phyloP scores from a whole-genome alignment of 2,113 vertebrate genomes.

The Thalassoma bifasciatum region DNA sequence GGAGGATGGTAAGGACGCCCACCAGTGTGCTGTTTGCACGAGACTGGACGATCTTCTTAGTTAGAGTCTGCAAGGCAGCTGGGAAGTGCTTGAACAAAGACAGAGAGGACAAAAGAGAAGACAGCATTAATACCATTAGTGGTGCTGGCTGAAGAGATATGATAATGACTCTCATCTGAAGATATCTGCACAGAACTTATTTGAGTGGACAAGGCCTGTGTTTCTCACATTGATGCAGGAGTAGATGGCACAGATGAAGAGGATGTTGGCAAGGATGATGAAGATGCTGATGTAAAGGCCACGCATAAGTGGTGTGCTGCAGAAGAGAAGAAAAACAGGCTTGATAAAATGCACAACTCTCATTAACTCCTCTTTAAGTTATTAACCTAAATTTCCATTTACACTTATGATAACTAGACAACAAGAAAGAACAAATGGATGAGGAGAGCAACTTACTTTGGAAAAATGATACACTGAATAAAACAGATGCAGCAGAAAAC shows the following conservation, averaged over 20 bases:
- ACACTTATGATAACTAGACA: constrained; percentile 17
- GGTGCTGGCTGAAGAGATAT: constrained; percentile 43
- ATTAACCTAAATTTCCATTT: constrained; percentile 59
- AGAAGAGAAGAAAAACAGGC: constrained; percentile 53
- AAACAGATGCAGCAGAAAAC: constrained; percentile 93
- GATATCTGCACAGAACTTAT: constrained; percentile 30
- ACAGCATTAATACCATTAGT: constrained; percentile 58
- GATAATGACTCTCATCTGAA: constrained; percentile 52
- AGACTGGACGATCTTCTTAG: constrained; percentile 91
- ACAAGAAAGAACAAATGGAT: constrained; percentile 16
- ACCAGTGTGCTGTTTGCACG: constrained; percentile 90
- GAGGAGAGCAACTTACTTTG: constrained; percentile 84
- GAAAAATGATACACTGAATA: constrained; percentile 90
- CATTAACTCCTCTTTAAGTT: constrained; percentile 47
- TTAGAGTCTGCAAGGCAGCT: constrained; percentile 84
- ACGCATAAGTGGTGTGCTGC: constrained; percentile 89
- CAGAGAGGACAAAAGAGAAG: constrained; percentile 53
- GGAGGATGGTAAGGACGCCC: constrained; percentile 90
- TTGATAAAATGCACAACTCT: constrained; percentile 52
- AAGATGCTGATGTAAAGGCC: constrained; percentile 88
- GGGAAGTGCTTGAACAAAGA: constrained; percentile 87
- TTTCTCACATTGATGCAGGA: constrained; percentile 91
- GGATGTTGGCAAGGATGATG: constrained; percentile 86
- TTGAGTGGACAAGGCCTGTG: constrained; percentile 18
- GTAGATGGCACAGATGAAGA: constrained; percentile 92